Evolutionary conservation across 2,113 vertebrate species (phyloP).

Genomic region (Calonectris borealis): DNA sequence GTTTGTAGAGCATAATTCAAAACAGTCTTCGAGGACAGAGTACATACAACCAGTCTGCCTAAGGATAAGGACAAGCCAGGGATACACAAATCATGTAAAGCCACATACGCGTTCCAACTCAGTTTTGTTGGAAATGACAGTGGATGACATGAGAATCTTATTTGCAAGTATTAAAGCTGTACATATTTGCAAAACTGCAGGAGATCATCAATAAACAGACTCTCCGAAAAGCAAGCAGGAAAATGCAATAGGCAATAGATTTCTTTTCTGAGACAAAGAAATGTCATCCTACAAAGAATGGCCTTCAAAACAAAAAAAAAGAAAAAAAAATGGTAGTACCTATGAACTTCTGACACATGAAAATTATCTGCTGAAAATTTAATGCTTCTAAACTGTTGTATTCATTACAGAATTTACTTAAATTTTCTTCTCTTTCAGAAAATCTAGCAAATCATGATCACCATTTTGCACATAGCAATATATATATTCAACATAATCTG

Average conservation of each 20-base stretch:
- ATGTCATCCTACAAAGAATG: background rate
- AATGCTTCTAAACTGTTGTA: background rate
- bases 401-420: background rate
- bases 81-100: background rate
- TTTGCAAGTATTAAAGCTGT: background rate
- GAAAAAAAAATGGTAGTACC: background rate
- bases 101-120: rapidly evolving
- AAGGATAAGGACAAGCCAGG: background rate
- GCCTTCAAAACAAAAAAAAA: background rate
- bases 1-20: background rate
- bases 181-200: background rate
- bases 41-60: background rate
- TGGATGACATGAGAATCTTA: background rate
- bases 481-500: background rate
- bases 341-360: background rate
- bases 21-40: background rate
- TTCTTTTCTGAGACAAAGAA: background rate
- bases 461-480: background rate
- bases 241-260: background rate
- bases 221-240: background rate
- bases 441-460: background rate
- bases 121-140: background rate
- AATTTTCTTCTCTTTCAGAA: background rate
- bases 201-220: background rate
- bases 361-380: background rate